Evolutionary conservation across 2,113 vertebrate species (phyloP), one percentile per base, ranked within the genome.

Genomic region (Cynocephalus volans): DNA sequence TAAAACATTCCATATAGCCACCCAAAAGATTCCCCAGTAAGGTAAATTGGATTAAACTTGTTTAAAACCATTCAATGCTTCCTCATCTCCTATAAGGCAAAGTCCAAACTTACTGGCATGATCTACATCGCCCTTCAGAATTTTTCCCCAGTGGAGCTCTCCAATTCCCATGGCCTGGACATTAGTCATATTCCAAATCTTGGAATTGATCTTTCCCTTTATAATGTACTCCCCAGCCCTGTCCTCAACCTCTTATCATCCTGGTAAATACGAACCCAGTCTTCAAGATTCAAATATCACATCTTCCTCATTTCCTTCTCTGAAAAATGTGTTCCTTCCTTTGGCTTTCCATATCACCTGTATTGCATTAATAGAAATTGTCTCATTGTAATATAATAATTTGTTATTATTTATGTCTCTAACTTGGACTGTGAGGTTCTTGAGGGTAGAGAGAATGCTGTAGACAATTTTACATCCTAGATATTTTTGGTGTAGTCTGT

Each of bases 231-330:
- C 5, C 6, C 9, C n/a, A 23, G 6, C 18, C 17, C 50, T 48
- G n/a, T 1, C n/a, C 60, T 54, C 24, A 80, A 26, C 36, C 26
- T 28, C 13, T 50, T 60, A 3, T 56, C 7, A 56, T 76, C 60
- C 50, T 76, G 17, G 13, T 85, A 81, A 93, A 75, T 5, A 73
- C 50, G 50, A 95, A 41, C 21, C 23, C 31, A 76, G 8, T 65
- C 48, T 92, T 75, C 12, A 60, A 73, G 8, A 67, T 69, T 70
- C 36, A 93, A 48, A 56, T 54, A 48, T 79, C 8, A 65, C 13
- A 28, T 72, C 23, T 83, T 73, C 33, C 52, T 96, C 36, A 65
- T 77, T 90, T 89, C 8, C 48, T 83, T 95, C 45, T 81, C 70
- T 85, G 45, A 84, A 80, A 90, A 84, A 52, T 73, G 17, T 11